A percentile compares a stretch with the other conserved stretches of the same genome.
These are phyloP conservation scores for Sitobion miscanthi DNA, from an alignment of 1,140 invertebrate genomes.

Conservation along the genomic window DNA sequence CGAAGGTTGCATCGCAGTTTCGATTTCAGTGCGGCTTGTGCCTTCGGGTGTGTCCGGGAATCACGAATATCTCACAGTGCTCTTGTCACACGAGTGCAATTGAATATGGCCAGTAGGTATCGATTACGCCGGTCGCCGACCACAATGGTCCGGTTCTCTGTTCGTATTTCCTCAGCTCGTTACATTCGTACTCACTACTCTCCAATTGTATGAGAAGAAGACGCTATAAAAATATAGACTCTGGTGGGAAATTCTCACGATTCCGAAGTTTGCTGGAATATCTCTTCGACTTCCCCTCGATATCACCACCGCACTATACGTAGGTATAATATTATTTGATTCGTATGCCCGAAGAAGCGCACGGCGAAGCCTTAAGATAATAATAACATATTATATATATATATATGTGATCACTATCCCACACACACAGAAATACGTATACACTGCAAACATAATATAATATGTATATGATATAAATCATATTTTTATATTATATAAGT, in stretches of 20 bases:
- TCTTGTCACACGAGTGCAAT: conserved; percentile 53
- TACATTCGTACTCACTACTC: conserved; percentile 34
- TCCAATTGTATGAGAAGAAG: neutral
- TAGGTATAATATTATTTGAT: neutral
- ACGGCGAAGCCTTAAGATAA: neutral
- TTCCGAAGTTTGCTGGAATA: conserved; percentile 19
- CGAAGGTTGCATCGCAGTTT: conserved; percentile 31
- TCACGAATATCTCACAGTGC: conserved; percentile 53
- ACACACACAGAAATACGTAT: neutral
- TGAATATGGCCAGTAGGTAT: conserved; percentile 39
- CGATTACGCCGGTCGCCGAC: conserved; percentile 49
- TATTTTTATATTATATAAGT: neutral
- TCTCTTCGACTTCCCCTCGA: neutral
- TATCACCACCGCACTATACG: too few relatives aligned
- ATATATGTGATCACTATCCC: neutral
- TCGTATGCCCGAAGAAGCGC: neutral
- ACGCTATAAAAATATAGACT: neutral
- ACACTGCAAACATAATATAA: too few relatives aligned
- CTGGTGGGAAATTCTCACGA: conserved; percentile 51
- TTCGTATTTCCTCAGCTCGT: conserved; percentile 27
- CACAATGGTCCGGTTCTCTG: conserved; percentile 36
- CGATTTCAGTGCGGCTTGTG: conserved; percentile 31
- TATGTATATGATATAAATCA: neutral
- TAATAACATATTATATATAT: neutral
- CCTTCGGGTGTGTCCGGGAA: conserved; percentile 49